These are phyloP conservation scores for Dinocampus coccinellae DNA, from an alignment of 2,888 invertebrate genomes.

Conservation along the genomic window DNA sequence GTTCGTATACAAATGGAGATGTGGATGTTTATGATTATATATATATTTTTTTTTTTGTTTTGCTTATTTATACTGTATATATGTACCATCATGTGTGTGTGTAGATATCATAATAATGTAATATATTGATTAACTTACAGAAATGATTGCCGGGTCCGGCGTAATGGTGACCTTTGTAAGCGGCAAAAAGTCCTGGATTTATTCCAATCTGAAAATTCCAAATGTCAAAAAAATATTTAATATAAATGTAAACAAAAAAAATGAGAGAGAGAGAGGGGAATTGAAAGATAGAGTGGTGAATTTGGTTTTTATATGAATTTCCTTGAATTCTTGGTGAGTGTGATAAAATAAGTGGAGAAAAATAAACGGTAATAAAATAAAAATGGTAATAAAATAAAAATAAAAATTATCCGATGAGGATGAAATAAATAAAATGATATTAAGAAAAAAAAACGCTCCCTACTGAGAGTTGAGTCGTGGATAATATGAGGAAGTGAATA, in stretches of 20 bases:
- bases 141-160: slow-evolving; percentile 99
- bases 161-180: slow-evolving; percentile 98
- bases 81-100: no score
- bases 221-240: no score
- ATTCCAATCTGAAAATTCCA: slow-evolving; percentile 87
- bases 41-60: slow-evolving; percentile 3
- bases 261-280: no score
- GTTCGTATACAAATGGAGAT: neutral
- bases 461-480: neutral
- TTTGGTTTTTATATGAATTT: neutral
- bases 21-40: neutral
- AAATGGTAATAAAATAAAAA: neutral
- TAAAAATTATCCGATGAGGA: neutral
- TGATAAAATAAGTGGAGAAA: no score
- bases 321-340: no score
- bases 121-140: slow-evolving; percentile 75
- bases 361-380: neutral
- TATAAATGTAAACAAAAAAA: no score
- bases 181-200: slow-evolving; percentile 97
- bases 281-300: no score
- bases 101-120: neutral
- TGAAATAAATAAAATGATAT: neutral
- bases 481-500: neutral
- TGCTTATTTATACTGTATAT: no score
- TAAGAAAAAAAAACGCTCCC: no score